phyloP scores from a whole-genome alignment of 2,888 invertebrate genomes.

The Epirrhoe alternata region DNA sequence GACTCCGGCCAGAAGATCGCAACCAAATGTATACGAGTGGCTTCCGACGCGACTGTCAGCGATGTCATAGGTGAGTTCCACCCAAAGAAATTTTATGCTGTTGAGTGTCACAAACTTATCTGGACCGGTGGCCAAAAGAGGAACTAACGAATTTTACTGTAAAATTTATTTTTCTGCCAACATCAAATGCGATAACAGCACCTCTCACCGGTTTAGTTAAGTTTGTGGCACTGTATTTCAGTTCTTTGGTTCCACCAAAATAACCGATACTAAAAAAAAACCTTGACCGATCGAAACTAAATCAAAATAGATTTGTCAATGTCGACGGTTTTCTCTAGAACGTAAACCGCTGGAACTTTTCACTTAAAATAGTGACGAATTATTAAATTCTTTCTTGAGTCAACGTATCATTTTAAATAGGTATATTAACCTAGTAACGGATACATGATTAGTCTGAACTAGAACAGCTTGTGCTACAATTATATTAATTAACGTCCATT shows the following conservation, averaged over 20 bases:
- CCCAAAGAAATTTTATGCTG: no score
- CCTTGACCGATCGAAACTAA: conserved; percentile 21
- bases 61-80: conserved; percentile 92
- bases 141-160: no score
- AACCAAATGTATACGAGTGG: conserved; percentile 99
- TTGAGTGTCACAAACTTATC: no score
- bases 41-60: conserved; percentile 97
- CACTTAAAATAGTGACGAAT: neutral
- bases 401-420: neutral
- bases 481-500: conserved; percentile 23
- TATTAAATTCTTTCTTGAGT: neutral
- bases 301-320: conserved; percentile 22
- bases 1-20: conserved; percentile 99
- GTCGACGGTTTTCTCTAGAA: conserved; percentile 12
- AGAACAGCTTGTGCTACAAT: conserved; percentile 24
- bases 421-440: neutral
- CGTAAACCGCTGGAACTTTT: neutral
- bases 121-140: no score
- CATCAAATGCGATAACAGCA: no score
- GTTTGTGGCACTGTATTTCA: no score
- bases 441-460: conserved; percentile 23
- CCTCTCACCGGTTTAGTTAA: no score
- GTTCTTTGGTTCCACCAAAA: no score
- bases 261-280: conserved; percentile 14
- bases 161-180: no score